These are phyloP conservation scores for Echinometra lucunter DNA, from an alignment of 53 echinoderm and acorn worm species.

Conservation along the genomic window DNA sequence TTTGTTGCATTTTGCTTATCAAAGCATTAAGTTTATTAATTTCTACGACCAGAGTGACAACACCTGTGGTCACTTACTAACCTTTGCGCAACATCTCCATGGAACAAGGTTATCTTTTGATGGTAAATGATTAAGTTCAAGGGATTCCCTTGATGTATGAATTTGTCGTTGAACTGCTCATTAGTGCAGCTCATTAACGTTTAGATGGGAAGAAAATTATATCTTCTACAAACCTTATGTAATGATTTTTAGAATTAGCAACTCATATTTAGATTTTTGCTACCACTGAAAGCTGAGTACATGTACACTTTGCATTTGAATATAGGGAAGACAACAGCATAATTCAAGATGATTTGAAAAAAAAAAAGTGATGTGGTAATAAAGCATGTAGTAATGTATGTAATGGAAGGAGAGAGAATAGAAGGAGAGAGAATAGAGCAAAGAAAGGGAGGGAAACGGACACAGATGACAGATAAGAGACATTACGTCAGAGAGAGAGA, in stretches of 20 bases:
- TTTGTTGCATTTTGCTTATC: not conserved
- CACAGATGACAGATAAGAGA: too few species aligned
- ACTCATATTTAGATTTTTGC: not conserved
- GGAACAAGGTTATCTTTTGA: not conserved
- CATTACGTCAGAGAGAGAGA: too few species aligned
- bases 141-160: not conserved
- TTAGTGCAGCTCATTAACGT: not conserved
- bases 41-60: not conserved
- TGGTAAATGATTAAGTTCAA: not conserved
- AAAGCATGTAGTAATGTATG: not conserved
- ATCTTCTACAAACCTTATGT: not conserved
- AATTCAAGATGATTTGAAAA: not conserved
- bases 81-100: not conserved
- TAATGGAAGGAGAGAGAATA: not conserved
- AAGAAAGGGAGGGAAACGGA: too few species aligned
- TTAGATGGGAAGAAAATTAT: not conserved
- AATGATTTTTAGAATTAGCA: not conserved
- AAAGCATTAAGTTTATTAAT: not conserved
- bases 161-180: not conserved
- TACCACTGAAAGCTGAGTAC: not conserved
- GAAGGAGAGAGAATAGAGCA: conserved; percentile 40
- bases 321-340: not conserved
- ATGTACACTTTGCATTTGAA: not conserved
- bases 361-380: not conserved
- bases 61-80: not conserved